Conservation (phyloP, 2,888 invertebrate genomes). For the Napeogenes sylphis region DNA sequence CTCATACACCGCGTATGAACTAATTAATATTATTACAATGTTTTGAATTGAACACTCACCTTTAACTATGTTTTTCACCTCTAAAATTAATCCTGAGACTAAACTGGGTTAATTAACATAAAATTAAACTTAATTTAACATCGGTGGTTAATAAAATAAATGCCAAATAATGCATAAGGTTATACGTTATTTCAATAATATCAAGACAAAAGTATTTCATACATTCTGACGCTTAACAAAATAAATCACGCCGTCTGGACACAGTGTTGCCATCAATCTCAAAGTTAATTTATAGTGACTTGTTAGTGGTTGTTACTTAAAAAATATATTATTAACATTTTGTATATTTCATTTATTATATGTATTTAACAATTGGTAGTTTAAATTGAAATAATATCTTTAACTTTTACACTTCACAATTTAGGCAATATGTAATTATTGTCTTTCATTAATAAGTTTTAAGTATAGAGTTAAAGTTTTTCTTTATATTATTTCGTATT, state of each 20-base stretch:
- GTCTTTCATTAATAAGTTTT: no score
- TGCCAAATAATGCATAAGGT: slow-evolving; percentile 65
- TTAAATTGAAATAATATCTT: no score
- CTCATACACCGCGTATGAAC: slow-evolving; percentile 28
- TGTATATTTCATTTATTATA: no score
- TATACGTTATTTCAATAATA: slow-evolving; percentile 64
- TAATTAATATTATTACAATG: slow-evolving; percentile 59
- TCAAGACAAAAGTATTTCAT: slow-evolving; percentile 44
- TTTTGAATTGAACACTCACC: slow-evolving; percentile 65
- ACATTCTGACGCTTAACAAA: slow-evolving; percentile 32
- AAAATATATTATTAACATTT: no score
- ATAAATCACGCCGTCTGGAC: slow-evolving; percentile 28
- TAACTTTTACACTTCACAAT: no score
- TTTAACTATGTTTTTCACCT: slow-evolving; percentile 42
- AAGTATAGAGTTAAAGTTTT: no score
- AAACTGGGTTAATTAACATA: slow-evolving; percentile 37
- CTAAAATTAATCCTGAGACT: slow-evolving; percentile 33
- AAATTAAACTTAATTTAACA: slow-evolving; percentile 44
- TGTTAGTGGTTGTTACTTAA: no score
- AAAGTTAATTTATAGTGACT: no score
- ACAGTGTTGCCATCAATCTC: slow-evolving; percentile 4
- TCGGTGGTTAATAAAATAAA: slow-evolving; percentile 51
- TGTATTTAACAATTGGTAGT: no score
- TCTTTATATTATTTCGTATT: no score
- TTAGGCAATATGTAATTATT: no score